Base-by-base conservation (phyloP, 2,888 invertebrate genomes). In the Idaea biselata region DNA sequence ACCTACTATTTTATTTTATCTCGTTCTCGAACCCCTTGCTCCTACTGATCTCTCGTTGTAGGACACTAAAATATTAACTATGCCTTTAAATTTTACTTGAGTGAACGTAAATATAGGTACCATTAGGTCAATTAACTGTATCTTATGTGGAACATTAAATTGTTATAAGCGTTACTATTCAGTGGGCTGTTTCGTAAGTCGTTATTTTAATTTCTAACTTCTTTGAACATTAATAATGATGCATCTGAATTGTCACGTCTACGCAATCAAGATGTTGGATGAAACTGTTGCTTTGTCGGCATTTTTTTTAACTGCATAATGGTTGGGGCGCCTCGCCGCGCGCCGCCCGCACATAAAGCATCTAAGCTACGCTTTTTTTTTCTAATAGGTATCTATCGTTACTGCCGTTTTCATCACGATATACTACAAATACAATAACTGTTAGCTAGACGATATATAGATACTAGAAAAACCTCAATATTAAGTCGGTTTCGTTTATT, bases 231-330 rank as follows among this genome's bases (percentile, higher is more conserved):
- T 3, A 44, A 44, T 44, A 11, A 2, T 44, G 44, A 14, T 44
- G 44, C 2, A 44, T 44, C 44, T 7, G 44, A 44, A 44, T 44
- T 8, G 5, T 44, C 44, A 44, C 44, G 44, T 44, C 44, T 14
- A 44, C 8, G 44, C 11, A 7, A 44, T 44, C 11, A 44, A 44
- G 14, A 14, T 6, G 54, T 58, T 17, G 44, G 25, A 57, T 25
- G 58, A 6, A 56, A 33, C 55, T 31, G 33, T 25, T 58, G 18
- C 31, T 61, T 63, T 66, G 63, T 62, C 66, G 63, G 55, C 25
- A 60, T 33, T 66, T 66, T 62, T 66, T 61, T 25, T 25, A 5
- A 3, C 25, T 25, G 1, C 25, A 1, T 25, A 25, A 25, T 25
- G 25, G 1, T 25, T 44, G 44, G 8, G 44, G 44, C 44, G 44